Evolutionary conservation across 2,113 vertebrate species (phyloP).

Genomic region (Nettapus auritus): DNA sequence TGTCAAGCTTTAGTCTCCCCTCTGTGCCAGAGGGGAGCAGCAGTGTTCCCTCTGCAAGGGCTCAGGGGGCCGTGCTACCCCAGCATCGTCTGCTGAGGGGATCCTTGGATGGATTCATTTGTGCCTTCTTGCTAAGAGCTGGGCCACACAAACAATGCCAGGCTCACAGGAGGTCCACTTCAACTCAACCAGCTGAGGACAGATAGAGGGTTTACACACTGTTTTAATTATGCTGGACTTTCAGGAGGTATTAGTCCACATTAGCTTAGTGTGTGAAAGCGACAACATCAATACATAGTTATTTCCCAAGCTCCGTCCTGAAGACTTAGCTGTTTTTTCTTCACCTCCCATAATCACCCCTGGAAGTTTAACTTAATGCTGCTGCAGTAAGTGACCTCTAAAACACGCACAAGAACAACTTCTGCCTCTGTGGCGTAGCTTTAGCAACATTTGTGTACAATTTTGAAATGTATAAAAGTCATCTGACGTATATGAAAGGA

Average conservation of each 20-base stretch:
- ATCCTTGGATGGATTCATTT: not conserved
- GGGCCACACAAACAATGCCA: not conserved
- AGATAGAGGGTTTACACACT: not conserved
- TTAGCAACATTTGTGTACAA: not conserved
- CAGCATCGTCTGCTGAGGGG: not conserved
- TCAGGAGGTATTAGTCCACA: no score
- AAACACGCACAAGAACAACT: not conserved
- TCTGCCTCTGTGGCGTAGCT: rapidly evolving
- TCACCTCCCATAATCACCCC: no score
- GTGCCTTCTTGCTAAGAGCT: not conserved
- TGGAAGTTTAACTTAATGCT: not conserved
- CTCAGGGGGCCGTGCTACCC: not conserved
- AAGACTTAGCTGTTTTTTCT: not conserved
- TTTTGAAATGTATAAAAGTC: not conserved
- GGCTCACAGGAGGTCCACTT: not conserved
- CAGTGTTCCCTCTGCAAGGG: not conserved
- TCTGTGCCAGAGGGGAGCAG: not conserved
- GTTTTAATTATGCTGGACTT: not conserved
- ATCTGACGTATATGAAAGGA: rapidly evolving
- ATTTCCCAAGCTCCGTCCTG: not conserved
- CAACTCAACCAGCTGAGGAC: not conserved
- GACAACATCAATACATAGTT: rapidly evolving
- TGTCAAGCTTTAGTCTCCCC: not conserved
- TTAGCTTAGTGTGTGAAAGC: not conserved
- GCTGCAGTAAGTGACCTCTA: not conserved